Percentiles rank a stretch among this genome's conserved stretches.
Evolutionary conservation across 1,140 invertebrate genomes (phyloP).

Genomic region (Psilanteris sp.): DNA sequence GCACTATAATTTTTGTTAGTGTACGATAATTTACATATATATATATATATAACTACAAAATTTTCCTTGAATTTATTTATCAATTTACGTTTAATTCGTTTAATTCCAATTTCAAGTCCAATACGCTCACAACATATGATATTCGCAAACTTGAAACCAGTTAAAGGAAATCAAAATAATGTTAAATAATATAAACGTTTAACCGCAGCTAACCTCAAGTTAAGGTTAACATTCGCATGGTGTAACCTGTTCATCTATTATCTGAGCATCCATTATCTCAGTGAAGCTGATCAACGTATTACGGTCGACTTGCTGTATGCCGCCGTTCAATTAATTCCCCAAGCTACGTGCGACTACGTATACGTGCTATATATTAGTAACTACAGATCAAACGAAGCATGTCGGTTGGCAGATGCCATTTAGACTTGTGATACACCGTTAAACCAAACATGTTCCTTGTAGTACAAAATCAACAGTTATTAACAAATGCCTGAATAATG

Average conservation of each 20-base stretch:
- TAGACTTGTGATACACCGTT: conserved; percentile 40
- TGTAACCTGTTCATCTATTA: conserved; percentile 71
- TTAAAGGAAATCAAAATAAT: conserved; percentile 4
- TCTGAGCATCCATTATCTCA: conserved; percentile 70
- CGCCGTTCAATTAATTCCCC: conserved; percentile 72
- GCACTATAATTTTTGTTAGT: too few species aligned
- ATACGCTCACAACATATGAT: too few species aligned
- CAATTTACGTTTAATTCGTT: too few species aligned
- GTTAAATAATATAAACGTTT: conserved; percentile 33
- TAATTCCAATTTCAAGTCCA: too few species aligned
- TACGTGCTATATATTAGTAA: conserved; percentile 56
- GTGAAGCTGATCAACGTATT: conserved; percentile 64
- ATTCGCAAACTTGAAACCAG: background rate
- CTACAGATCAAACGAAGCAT: conserved; percentile 63
- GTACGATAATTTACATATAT: too few species aligned
- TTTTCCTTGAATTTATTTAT: too few species aligned
- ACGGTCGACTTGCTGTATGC: conserved; percentile 60
- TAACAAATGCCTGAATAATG: too few species aligned
- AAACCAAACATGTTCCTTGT: conserved; percentile 23
- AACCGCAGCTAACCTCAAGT: conserved; percentile 30
- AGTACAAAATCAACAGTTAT: conserved; percentile 31
- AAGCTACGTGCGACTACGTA: conserved; percentile 58
- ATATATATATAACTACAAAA: too few species aligned
- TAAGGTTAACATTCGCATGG: conserved; percentile 50
- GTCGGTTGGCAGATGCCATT: conserved; percentile 58